Evolutionary conservation across 2,797 vertebrate genomes (phyloP).

Genomic region (Mus spretus): DNA sequence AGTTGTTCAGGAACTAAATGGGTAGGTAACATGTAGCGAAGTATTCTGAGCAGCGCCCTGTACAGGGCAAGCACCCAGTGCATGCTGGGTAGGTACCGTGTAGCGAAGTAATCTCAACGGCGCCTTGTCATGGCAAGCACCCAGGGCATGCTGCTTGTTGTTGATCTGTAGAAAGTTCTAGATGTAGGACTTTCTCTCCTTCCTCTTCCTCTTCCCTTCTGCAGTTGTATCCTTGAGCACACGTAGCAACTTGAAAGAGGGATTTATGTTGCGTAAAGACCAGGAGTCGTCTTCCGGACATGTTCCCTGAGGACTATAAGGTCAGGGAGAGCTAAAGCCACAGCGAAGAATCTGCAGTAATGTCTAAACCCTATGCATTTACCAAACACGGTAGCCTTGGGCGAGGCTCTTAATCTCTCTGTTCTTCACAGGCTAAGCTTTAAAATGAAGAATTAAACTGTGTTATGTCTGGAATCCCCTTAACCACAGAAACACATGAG

Average conservation of each 20-base stretch:
- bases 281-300: neutral
- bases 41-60: neutral
- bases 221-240: neutral
- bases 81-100: too few species aligned
- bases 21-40: neutral
- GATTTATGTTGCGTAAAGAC: neutral
- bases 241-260: neutral
- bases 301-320: neutral
- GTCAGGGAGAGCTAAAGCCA: neutral
- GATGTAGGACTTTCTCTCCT: neutral
- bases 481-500: neutral
- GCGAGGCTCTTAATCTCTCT: neutral
- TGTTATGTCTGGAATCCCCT: conserved; percentile 44
- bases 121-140: neutral
- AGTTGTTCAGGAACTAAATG: neutral
- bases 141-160: neutral
- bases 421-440: neutral
- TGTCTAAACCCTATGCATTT: neutral
- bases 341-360: conserved; percentile 1
- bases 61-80: neutral
- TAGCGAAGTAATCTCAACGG: neutral
- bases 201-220: neutral
- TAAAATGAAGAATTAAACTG: conserved; percentile 8
- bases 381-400: conserved; percentile 14
- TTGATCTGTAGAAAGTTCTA: neutral